phyloP scores from a whole-genome alignment of 2,113 vertebrate genomes.

The Dasyprocta punctata region DNA sequence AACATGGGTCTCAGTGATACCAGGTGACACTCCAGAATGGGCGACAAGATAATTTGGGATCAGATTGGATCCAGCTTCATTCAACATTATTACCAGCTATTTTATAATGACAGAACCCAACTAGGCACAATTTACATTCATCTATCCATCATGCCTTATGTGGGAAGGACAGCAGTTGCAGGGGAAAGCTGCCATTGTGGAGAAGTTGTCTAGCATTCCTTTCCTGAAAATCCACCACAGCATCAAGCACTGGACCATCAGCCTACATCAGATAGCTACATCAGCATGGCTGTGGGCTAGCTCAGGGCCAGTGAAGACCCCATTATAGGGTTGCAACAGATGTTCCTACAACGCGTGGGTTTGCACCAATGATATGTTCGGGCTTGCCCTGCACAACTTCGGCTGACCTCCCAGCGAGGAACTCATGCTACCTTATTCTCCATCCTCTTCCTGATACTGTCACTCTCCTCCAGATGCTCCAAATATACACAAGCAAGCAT shows the following conservation, averaged over 20 bases:
- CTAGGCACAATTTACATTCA: conserved; percentile 93
- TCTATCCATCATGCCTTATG: conserved; percentile 94
- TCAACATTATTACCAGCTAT: conserved; percentile 97
- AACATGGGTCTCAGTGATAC: conserved; percentile 84
- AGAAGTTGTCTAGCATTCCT: conserved; percentile 96
- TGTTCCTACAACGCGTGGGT: conserved; percentile 92
- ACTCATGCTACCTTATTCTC: conserved; percentile 78
- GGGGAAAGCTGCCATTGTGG: conserved; percentile 97
- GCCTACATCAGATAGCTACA: conserved; percentile 97
- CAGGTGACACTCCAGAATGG: conserved; percentile 94
- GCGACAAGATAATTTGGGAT: conserved; percentile 98
- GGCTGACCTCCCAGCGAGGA: conserved; percentile 89
- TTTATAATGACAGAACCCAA: conserved; percentile 96
- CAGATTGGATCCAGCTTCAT: conserved; percentile 99
- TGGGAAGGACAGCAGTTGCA: conserved; percentile 98
- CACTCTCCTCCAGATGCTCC: conserved; percentile 91
- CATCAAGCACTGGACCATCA: conserved; percentile 99
- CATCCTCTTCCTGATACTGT: conserved; percentile 85
- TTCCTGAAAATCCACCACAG: conserved; percentile 99
- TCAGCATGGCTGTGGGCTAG: conserved; percentile 99
- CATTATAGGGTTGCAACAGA: conserved; percentile 92
- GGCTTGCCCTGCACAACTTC: conserved; percentile 98
- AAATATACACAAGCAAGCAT: conserved; percentile 93
- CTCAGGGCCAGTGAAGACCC: conserved; percentile 95
- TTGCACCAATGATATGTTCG: conserved; percentile 97